These are phyloP conservation scores for Aporophyla nigra DNA, from an alignment of 2,888 invertebrate species.

Conservation along the genomic window DNA sequence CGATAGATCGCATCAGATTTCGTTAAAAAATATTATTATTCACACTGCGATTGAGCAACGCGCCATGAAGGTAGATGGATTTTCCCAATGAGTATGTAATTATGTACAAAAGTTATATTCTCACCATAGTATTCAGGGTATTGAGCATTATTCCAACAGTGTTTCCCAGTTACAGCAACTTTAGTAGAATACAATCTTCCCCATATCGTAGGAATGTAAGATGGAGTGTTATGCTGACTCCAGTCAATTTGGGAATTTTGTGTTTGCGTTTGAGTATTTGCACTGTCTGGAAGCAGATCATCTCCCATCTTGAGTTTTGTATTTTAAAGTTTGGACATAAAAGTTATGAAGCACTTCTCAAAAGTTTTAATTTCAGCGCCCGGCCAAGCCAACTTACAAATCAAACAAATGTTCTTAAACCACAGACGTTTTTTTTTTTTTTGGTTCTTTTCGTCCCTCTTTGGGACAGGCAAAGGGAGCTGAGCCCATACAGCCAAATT, in stretches of 20 bases:
- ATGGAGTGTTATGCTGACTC: slow-evolving; percentile 85
- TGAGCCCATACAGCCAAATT: no score
- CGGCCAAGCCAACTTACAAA: slow-evolving; percentile 3
- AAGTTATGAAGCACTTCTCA: slow-evolving; percentile 31
- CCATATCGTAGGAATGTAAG: slow-evolving; percentile 87
- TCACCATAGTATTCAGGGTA: slow-evolving; percentile 85
- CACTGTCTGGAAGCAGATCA: slow-evolving; percentile 74
- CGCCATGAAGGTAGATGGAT: slow-evolving; percentile 23
- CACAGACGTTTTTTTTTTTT: no score
- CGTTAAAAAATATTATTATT: neutral
- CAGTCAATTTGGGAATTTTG: slow-evolving; percentile 88
- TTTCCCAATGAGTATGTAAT: neutral
- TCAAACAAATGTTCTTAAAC: slow-evolving; percentile 7
- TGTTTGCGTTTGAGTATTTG: slow-evolving; percentile 87
- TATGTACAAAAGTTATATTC: slow-evolving; percentile 24
- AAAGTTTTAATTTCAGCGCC: slow-evolving; percentile 61
- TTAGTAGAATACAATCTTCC: slow-evolving; percentile 88
- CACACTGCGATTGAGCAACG: neutral
- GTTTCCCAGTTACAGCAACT: slow-evolving; percentile 75
- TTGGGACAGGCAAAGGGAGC: no score
- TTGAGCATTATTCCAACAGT: slow-evolving; percentile 79
- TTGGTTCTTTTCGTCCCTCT: no score
- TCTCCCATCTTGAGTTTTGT: slow-evolving; percentile 78
- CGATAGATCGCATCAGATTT: no score
- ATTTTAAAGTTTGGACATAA: slow-evolving; percentile 26